Conservation (phyloP, 2,113 vertebrate species). For the Paratilapia polleni region DNA sequence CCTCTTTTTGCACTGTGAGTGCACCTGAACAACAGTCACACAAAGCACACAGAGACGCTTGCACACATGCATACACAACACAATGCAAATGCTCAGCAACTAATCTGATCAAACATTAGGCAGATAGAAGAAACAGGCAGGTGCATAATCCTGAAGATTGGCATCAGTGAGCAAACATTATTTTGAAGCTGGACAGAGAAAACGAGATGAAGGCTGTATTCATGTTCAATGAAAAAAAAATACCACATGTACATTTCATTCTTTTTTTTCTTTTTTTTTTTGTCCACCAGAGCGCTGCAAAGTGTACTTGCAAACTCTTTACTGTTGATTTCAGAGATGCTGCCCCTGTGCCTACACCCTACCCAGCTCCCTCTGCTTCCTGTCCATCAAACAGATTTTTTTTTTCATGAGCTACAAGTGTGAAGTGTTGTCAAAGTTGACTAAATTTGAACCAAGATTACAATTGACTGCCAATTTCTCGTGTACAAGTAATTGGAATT, state of each 20-base stretch:
- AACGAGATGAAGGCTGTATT: not conserved
- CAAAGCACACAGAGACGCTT: not conserved
- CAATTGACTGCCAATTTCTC: conserved; percentile 27
- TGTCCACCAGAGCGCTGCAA: not conserved
- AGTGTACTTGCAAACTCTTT: not conserved
- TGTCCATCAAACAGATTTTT: not conserved
- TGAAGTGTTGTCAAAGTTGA: conserved; percentile 10
- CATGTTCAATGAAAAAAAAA: conserved; percentile 28
- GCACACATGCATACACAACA: conserved; percentile 4
- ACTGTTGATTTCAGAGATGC: conserved; percentile 16
- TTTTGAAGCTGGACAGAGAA: not conserved
- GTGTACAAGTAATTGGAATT: conserved; percentile 26
- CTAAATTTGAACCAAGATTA: conserved; percentile 36
- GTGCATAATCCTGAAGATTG: conserved; percentile 49
- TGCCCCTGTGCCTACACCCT: not conserved
- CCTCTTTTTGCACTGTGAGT: not conserved
- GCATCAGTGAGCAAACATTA: conserved; percentile 47
- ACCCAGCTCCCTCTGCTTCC: conserved; percentile 1
- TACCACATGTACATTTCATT: not conserved
- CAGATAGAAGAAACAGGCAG: conserved; percentile 3
- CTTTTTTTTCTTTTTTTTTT: not conserved
- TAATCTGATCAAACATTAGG: conserved; percentile 52
- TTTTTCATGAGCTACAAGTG: not conserved
- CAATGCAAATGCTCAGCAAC: conserved; percentile 24
- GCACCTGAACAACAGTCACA: conserved; percentile 27